phyloP scores from a whole-genome alignment of 2,888 invertebrate genomes.

The Amphimallon solstitiale region DNA sequence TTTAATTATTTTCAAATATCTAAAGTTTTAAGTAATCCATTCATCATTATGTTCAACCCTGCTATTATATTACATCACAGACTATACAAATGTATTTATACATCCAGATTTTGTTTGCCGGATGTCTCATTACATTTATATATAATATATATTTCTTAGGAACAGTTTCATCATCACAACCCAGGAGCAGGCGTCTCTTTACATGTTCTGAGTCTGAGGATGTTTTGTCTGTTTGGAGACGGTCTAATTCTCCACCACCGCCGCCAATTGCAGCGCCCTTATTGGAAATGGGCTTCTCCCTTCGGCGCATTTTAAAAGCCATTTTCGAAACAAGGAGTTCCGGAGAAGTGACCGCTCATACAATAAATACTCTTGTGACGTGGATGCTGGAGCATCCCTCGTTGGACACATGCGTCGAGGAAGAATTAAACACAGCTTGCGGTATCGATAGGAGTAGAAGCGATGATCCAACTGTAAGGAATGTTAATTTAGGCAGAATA shows the following conservation, averaged over 20 bases:
- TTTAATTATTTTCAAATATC: too few relatives aligned
- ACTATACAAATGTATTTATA: too few relatives aligned
- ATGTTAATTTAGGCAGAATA: conserved; percentile 18
- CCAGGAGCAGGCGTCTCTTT: conserved; percentile 42
- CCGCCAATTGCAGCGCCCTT: conserved; percentile 67
- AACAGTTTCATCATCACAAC: conserved; percentile 3
- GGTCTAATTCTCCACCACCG: conserved; percentile 56
- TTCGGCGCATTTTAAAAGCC: conserved; percentile 68
- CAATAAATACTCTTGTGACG: conserved; percentile 69
- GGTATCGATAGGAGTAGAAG: background rate
- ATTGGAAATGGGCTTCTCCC: conserved; percentile 72
- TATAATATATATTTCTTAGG: background rate
- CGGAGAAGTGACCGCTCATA: conserved; percentile 60
- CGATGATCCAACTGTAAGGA: conserved; percentile 18
- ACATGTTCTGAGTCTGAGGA: conserved; percentile 52
- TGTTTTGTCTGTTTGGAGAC: conserved; percentile 46
- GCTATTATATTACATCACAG: too few relatives aligned
- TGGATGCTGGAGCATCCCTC: conserved; percentile 73
- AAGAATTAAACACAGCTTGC: conserved; percentile 23
- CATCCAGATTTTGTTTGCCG: too few relatives aligned
- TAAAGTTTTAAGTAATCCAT: too few relatives aligned
- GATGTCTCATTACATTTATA: too few relatives aligned
- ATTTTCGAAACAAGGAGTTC: conserved; percentile 65
- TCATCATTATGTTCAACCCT: too few relatives aligned
- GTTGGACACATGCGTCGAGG: conserved; percentile 42